Conservation (phyloP, 1,140 invertebrate species). For the Aphelinus certus region DNA sequence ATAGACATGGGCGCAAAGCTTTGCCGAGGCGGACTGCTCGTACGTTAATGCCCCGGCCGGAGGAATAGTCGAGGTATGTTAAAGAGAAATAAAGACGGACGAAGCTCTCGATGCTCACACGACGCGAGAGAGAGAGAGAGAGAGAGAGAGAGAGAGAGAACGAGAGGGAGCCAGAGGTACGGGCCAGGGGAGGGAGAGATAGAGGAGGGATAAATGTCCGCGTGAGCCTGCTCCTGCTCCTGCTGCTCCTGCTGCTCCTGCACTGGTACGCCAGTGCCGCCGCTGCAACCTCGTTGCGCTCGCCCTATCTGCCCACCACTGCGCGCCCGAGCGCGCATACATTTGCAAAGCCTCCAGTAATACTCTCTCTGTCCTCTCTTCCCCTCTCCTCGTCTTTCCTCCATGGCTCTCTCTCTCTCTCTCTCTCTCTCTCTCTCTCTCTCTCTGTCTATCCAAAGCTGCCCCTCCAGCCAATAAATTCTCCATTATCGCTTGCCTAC, state of each 20-base stretch:
- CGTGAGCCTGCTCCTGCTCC: not conserved
- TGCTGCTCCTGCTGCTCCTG: no score
- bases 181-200: no score
- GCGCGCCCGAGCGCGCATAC: slow-evolving; percentile 47
- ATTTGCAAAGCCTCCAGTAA: slow-evolving; percentile 51
- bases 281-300: slow-evolving; percentile 41
- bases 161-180: not conserved
- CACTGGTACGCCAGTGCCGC: no score
- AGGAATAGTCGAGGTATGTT: slow-evolving; percentile 10
- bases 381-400: slow-evolving; percentile 7
- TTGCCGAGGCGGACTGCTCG: slow-evolving; percentile 14
- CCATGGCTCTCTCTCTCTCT: slow-evolving; percentile 22
- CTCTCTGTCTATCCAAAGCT: slow-evolving; percentile 14
- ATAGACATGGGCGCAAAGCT: slow-evolving; percentile 48
- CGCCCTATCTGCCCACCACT: slow-evolving; percentile 45
- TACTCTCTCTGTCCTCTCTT: slow-evolving; percentile 50
- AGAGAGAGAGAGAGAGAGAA: slow-evolving; percentile 13
- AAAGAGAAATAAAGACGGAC: slow-evolving; percentile 27
- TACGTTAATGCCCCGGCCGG: slow-evolving; percentile 48
- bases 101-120: not conserved
- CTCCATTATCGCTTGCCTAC: slow-evolving; percentile 14
- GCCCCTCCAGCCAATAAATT: slow-evolving; percentile 21
- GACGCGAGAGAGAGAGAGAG: not conserved
- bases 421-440: slow-evolving; percentile 24
- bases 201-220: slow-evolving; percentile 14